Evolutionary conservation across 2,113 vertebrate species (phyloP).

Genomic region (Steatornis caripensis): DNA sequence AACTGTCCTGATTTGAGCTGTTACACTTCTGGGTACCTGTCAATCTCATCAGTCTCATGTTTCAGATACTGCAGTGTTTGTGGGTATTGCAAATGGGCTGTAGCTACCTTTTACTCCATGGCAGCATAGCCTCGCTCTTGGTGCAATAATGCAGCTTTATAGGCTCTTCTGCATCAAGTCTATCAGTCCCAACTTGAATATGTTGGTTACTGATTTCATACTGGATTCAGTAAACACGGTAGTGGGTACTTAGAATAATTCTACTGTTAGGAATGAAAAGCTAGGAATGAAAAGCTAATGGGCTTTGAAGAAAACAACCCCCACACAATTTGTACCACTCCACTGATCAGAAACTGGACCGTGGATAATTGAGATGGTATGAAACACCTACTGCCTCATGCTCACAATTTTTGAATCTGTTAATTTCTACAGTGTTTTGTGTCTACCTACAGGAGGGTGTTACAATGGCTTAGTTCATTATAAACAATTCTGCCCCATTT

Average conservation of each 20-base stretch:
- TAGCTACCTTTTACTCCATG: neutral
- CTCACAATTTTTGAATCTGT: constrained; percentile 53
- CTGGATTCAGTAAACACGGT: neutral
- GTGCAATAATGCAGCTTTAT: neutral
- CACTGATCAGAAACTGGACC: constrained; percentile 48
- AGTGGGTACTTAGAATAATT: neutral
- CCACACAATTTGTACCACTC: constrained; percentile 28
- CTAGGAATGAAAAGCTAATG: constrained; percentile 53
- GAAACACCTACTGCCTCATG: constrained; percentile 46
- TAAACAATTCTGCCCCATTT: constrained; percentile 65
- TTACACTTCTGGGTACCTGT: neutral
- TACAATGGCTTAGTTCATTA: constrained; percentile 48
- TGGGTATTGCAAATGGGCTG: neutral
- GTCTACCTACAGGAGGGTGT: constrained; percentile 25
- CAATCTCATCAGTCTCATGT: neutral
- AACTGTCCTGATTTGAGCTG: neutral
- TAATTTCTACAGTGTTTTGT: constrained; percentile 50
- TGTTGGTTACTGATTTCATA: neutral
- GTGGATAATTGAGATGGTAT: constrained; percentile 51
- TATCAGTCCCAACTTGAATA: neutral
- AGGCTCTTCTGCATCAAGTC: neutral
- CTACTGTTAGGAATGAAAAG: constrained; percentile 16
- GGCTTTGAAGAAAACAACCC: constrained; percentile 46
- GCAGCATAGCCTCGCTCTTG: neutral
- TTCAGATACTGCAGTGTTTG: neutral